Evolutionary conservation across 37 sponge, comb jelly and placozoan genomes (phyloP).

Genomic region (Ephydatia muelleri): DNA sequence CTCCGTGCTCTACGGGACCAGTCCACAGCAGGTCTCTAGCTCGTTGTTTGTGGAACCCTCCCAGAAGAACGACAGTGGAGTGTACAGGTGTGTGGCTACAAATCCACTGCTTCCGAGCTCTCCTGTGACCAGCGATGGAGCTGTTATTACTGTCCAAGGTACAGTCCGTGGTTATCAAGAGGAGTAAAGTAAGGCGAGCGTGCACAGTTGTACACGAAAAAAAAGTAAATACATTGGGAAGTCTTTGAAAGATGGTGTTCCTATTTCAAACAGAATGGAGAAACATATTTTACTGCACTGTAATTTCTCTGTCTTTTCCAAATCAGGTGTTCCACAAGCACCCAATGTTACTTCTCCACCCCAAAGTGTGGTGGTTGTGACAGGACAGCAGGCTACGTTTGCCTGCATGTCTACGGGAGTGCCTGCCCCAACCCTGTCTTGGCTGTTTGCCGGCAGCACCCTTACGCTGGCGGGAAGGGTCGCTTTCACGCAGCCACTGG

Average conservation of each 20-base stretch:
- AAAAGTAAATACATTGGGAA: too few relatives aligned
- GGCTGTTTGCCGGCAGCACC: conserved; percentile 23
- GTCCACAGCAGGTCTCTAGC: conserved; percentile 49
- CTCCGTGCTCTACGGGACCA: conserved; percentile 5
- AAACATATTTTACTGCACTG: background rate
- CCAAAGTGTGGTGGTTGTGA: background rate
- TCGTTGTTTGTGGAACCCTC: conserved; percentile 28
- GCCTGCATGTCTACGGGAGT: conserved; percentile 53
- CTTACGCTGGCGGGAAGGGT: background rate
- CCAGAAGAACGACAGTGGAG: conserved; percentile 28
- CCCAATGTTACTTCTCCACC: conserved; percentile 55
- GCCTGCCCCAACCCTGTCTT: conserved; percentile 55
- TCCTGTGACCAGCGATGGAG: conserved; percentile 30
- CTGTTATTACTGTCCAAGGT: conserved; percentile 53
- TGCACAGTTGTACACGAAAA: too few relatives aligned
- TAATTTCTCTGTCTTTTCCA: too few relatives aligned
- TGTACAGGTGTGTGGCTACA: conserved; percentile 40
- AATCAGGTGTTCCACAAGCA: conserved; percentile 7
- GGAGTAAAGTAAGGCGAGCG: background rate
- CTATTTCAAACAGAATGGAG: too few relatives aligned
- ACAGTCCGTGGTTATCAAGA: background rate
- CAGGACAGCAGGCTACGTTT: conserved; percentile 33
- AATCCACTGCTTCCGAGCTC: conserved; percentile 44
- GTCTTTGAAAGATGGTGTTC: too few relatives aligned
- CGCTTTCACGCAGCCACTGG: background rate